Conservation (phyloP, 2,888 invertebrate species). For the Metacarcinus magister region DNA sequence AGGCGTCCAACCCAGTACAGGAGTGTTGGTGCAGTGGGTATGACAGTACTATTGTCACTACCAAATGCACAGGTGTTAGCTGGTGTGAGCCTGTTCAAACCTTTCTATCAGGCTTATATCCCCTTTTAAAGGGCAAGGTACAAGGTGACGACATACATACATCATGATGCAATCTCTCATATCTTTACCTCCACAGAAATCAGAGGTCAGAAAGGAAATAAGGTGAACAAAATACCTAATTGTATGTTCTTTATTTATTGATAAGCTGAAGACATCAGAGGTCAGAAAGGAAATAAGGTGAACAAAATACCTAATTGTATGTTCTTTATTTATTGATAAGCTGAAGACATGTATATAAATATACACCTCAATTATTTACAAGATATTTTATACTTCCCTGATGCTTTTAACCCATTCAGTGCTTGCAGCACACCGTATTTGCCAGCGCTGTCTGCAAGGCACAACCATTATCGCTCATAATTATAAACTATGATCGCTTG, state of each 20-base stretch:
- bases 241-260: background rate
- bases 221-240: background rate
- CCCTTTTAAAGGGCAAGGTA: too few species aligned
- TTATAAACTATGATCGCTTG: too few species aligned
- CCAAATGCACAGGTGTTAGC: background rate
- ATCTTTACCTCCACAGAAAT: background rate
- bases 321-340: background rate
- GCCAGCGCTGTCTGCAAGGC: too few species aligned
- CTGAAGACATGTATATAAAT: slow-evolving; percentile 26
- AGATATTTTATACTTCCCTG: background rate
- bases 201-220: background rate
- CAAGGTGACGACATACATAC: too few species aligned
- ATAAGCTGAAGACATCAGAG: background rate
- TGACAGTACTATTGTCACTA: background rate
- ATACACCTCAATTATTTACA: slow-evolving; percentile 22
- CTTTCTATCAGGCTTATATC: background rate
- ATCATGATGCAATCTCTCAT: too few species aligned
- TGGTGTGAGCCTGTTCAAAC: background rate
- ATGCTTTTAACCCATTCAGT: too few species aligned
- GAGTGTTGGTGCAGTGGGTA: background rate
- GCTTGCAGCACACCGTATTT: too few species aligned
- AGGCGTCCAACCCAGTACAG: background rate
- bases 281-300: background rate
- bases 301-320: background rate
- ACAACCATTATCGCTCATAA: too few species aligned